Percentiles rank a stretch among this genome's conserved stretches.
Evolutionary conservation across 2,113 vertebrate species (phyloP).

Genomic region (Cynoglossus semilaevis): DNA sequence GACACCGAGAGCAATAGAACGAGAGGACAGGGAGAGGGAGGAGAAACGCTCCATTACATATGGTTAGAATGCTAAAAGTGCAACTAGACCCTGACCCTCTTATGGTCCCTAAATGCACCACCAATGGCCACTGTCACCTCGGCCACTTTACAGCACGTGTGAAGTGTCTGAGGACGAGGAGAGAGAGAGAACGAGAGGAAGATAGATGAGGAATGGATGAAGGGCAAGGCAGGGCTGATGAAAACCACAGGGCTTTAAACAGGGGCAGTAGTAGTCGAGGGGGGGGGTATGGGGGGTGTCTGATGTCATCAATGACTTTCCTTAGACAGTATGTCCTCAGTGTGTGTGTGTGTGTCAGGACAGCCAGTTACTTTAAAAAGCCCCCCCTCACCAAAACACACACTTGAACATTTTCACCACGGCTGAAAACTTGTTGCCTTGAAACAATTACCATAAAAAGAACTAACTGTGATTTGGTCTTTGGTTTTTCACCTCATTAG

Average conservation of each 20-base stretch:
- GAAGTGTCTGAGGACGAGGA: constrained; percentile 49
- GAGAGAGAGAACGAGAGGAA: constrained; percentile 36
- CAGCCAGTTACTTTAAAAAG: constrained; percentile 62
- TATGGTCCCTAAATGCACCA: constrained; percentile 61
- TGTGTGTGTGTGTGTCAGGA: constrained; percentile 41
- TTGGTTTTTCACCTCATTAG: constrained; percentile 17
- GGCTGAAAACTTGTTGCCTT: no score
- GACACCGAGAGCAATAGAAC: constrained; percentile 66
- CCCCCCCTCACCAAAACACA: constrained; percentile 32
- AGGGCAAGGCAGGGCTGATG: no score
- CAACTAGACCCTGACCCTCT: constrained; percentile 80
- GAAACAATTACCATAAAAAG: no score
- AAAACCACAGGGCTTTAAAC: no score
- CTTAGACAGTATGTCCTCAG: background rate
- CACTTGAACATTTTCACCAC: no score
- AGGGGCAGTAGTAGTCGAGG: no score
- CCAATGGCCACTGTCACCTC: constrained; percentile 45
- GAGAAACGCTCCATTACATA: constrained; percentile 72
- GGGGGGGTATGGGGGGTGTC: no score
- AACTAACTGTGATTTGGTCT: no score
- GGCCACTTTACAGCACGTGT: constrained; percentile 65
- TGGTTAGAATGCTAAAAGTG: constrained; percentile 77
- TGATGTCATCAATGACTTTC: no score
- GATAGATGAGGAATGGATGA: constrained; percentile 10
- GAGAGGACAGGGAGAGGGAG: constrained; percentile 37